These are phyloP conservation scores for Pangasius krempfi DNA, from an alignment of 2,797 vertebrate species.

Conservation along the genomic window DNA sequence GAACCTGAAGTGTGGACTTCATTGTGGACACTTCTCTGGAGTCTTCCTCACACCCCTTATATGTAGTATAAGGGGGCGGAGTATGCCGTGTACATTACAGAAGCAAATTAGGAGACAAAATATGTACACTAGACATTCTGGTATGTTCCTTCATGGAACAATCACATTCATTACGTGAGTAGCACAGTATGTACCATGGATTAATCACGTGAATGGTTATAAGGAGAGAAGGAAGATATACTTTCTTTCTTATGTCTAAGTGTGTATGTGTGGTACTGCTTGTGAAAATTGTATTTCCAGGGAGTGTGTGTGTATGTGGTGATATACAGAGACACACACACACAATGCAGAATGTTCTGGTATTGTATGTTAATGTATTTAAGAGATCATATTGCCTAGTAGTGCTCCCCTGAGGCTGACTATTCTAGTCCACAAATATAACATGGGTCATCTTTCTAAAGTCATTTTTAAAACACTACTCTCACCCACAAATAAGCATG, in stretches of 20 bases:
- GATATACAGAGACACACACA: background rate
- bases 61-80: no score
- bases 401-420: slow-evolving; percentile 24
- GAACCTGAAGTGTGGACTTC: background rate
- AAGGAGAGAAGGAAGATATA: background rate
- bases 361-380: slow-evolving; percentile 43
- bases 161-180: background rate
- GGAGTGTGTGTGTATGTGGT: background rate
- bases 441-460: slow-evolving; percentile 32
- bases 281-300: background rate
- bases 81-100: no score
- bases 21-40: background rate
- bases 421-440: slow-evolving; percentile 44
- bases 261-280: background rate
- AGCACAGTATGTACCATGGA: background rate
- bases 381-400: slow-evolving; percentile 24
- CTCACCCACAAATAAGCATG: background rate
- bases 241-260: background rate
- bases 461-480: slow-evolving; percentile 32
- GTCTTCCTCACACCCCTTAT: background rate
- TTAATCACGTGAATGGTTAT: background rate
- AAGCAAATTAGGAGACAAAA: no score
- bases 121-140: background rate
- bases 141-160: background rate
- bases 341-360: background rate